These are phyloP conservation scores for Lacerta bilineata DNA, from an alignment of 2,797 vertebrate genomes.

Conservation along the genomic window DNA sequence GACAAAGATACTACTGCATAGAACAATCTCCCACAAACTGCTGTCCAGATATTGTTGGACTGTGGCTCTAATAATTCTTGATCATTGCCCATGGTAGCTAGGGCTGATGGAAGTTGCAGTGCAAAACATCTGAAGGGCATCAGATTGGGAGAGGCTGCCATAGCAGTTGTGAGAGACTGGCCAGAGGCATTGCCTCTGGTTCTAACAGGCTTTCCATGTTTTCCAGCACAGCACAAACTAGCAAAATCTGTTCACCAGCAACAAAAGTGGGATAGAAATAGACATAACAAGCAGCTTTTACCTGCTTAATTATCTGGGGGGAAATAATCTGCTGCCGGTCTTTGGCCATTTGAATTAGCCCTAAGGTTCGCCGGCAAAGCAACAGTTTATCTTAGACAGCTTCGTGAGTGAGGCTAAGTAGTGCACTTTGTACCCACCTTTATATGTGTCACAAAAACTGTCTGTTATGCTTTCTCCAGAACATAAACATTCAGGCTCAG, in stretches of 20 bases:
- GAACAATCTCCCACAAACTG: neutral
- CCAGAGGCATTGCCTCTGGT: neutral
- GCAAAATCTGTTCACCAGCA: neutral
- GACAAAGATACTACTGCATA: neutral
- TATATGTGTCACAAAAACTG: slow-evolving; percentile 1
- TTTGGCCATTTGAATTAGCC: neutral
- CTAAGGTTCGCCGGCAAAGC: neutral
- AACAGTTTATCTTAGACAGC: neutral
- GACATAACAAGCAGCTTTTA: neutral
- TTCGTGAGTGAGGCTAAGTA: neutral
- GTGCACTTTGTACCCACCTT: slow-evolving; percentile 16
- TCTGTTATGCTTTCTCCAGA: neutral
- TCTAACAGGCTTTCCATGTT: neutral
- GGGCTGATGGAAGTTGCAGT: too few species aligned
- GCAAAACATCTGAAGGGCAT: too few species aligned
- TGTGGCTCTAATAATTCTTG: too few species aligned
- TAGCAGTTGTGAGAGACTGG: neutral
- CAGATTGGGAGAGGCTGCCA: too few species aligned
- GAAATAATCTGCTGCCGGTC: neutral
- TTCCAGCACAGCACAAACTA: neutral
- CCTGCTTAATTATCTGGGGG: neutral
- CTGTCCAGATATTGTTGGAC: too few species aligned
- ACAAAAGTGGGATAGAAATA: neutral
- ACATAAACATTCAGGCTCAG: slow-evolving; percentile 6
- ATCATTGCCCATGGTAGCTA: too few species aligned